A percentile compares a stretch with the other conserved stretches of the same genome.
Evolutionary conservation across 2,797 vertebrate species (phyloP).

Genomic region (Channa striata): DNA sequence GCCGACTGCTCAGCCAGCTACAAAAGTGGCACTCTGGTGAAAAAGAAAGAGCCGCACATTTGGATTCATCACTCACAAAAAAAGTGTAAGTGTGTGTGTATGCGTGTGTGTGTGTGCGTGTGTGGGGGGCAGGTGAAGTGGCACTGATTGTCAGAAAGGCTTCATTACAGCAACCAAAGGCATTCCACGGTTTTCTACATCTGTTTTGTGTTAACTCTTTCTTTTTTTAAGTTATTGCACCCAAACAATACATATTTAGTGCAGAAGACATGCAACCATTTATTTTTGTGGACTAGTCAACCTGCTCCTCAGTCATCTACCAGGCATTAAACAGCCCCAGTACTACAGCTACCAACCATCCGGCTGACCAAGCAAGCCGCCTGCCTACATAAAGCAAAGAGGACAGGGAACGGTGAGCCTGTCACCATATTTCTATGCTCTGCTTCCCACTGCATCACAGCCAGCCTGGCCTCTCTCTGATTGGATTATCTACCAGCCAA

Average conservation of each 20-base stretch:
- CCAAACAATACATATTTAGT: background rate
- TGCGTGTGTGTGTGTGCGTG: too few species aligned
- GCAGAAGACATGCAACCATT: background rate
- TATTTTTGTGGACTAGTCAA: background rate
- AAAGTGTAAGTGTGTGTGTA: too few species aligned
- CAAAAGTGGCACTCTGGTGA: background rate
- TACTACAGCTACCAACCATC: conserved; percentile 12
- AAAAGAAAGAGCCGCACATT: background rate
- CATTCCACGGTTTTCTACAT: background rate
- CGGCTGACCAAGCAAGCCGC: conserved; percentile 37
- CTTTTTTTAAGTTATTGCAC: background rate
- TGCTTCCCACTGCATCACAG: conserved; percentile 61
- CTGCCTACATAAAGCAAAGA: conserved; percentile 63
- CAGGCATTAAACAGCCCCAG: conserved; percentile 14
- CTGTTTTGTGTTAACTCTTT: background rate
- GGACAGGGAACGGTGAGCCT: conserved; percentile 59
- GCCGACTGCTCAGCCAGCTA: background rate
- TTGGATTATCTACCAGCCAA: conserved; percentile 77
- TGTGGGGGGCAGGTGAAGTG: too few species aligned
- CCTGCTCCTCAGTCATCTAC: conserved; percentile 4
- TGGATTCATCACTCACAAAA: background rate
- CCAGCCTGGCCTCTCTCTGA: conserved; percentile 60
- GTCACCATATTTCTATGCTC: conserved; percentile 70
- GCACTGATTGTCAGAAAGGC: too few species aligned
- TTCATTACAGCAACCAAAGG: too few species aligned